These are phyloP conservation scores for Pterois miles DNA, from an alignment of 2,797 vertebrate species.

Conservation along the genomic window DNA sequence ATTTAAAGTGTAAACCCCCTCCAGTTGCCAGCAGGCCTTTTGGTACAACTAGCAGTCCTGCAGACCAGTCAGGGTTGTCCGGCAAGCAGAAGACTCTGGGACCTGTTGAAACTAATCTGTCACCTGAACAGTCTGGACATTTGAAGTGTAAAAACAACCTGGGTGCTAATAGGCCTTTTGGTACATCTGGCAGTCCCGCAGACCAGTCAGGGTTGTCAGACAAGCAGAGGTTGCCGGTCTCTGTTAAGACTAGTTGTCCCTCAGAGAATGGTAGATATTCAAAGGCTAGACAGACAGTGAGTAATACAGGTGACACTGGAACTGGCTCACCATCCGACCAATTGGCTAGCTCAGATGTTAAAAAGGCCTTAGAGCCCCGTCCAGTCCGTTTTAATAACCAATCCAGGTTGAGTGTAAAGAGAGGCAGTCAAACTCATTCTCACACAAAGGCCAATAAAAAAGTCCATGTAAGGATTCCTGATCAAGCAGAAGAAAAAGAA, in stretches of 20 bases:
- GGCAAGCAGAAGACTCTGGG: too few relatives aligned
- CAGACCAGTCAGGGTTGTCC: too few relatives aligned
- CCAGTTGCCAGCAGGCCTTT: too few relatives aligned
- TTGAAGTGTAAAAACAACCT: too few relatives aligned
- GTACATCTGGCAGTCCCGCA: background rate
- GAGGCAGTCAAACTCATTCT: constrained; percentile 4
- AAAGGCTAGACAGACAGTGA: constrained; percentile 25
- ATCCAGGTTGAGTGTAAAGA: constrained; percentile 18
- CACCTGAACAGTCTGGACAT: too few relatives aligned
- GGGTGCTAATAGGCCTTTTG: too few relatives aligned
- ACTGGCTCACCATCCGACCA: constrained; percentile 1
- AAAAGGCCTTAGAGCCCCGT: constrained; percentile 27
- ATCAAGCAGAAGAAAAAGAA: constrained; percentile 31
- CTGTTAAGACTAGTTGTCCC: constrained; percentile 3
- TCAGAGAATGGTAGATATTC: constrained; percentile 28
- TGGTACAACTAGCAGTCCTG: too few relatives aligned
- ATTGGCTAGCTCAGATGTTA: constrained; percentile 13
- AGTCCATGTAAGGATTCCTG: background rate
- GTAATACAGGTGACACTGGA: constrained; percentile 4
- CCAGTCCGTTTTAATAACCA: constrained; percentile 15
- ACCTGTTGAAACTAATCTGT: too few relatives aligned
- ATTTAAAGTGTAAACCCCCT: too few relatives aligned
- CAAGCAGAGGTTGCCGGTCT: constrained; percentile 32
- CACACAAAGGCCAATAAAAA: constrained; percentile 1
- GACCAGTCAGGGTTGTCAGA: constrained; percentile 46